Percentiles rank a stretch among this genome's conserved stretches.
phyloP scores from a whole-genome alignment of 1,140 invertebrate genomes.

The Zaprionus vittiger region DNA sequence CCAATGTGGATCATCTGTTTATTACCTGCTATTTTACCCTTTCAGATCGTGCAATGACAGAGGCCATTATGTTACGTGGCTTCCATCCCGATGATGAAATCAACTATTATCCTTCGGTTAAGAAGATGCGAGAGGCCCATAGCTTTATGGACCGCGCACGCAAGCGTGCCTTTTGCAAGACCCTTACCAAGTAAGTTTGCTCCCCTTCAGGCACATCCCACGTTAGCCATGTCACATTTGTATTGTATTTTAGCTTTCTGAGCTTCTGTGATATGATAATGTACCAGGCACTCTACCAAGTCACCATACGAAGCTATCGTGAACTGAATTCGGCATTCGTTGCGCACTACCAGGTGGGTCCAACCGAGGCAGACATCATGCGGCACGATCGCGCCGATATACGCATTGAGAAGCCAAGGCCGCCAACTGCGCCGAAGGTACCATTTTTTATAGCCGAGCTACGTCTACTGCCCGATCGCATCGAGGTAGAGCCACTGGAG shows the following conservation, averaged over 20 bases:
- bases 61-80: slow-evolving; percentile 89
- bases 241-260: slow-evolving; percentile 51
- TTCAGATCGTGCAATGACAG: slow-evolving; percentile 88
- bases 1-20: background rate
- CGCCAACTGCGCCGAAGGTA: slow-evolving; percentile 60
- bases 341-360: slow-evolving; percentile 61
- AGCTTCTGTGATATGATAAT: slow-evolving; percentile 72
- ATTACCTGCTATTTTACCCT: background rate
- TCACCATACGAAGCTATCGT: slow-evolving; percentile 66
- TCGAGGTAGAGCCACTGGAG: slow-evolving; percentile 84
- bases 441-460: slow-evolving; percentile 79
- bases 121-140: slow-evolving; percentile 87
- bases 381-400: slow-evolving; percentile 47
- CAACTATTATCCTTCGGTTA: slow-evolving; percentile 85
- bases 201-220: background rate
- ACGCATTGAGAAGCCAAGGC: slow-evolving; percentile 56
- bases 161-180: slow-evolving; percentile 90
- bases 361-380: slow-evolving; percentile 52
- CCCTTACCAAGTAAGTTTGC: slow-evolving; percentile 85
- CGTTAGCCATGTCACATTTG: too few species aligned
- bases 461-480: slow-evolving; percentile 72
- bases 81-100: slow-evolving; percentile 89
- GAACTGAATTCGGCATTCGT: slow-evolving; percentile 59
- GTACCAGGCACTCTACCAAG: slow-evolving; percentile 66
- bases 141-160: slow-evolving; percentile 93